Evolutionary conservation across 2,113 vertebrate genomes (phyloP).

Genomic region (Nothobranchius kuhntae): DNA sequence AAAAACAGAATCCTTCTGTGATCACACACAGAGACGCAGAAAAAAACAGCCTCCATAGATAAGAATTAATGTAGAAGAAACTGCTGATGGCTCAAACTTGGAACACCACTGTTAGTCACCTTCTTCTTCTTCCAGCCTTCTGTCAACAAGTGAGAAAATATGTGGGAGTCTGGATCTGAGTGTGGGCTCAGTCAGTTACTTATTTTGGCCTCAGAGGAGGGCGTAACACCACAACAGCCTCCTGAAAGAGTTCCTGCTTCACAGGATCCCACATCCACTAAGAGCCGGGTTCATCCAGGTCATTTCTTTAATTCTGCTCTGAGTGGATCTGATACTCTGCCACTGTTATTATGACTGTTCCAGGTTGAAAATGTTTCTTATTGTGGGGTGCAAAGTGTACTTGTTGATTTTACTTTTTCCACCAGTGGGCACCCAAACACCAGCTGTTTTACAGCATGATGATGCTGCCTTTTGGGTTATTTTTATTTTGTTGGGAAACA

Average conservation of each 20-base stretch:
- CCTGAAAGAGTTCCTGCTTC: conserved; percentile 39
- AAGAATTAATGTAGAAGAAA: conserved; percentile 3
- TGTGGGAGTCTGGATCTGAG: conserved; percentile 32
- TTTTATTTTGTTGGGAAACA: not conserved
- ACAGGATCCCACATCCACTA: conserved; percentile 36
- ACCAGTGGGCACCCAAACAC: not conserved
- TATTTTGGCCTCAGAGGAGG: conserved; percentile 49
- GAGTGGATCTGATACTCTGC: not conserved
- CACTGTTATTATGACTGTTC: conserved; percentile 1
- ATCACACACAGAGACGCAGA: not conserved
- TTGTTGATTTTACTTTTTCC: not conserved
- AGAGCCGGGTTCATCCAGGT: conserved; percentile 45
- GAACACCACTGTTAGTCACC: conserved; percentile 1
- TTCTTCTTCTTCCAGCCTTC: conserved; percentile 36
- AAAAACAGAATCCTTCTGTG: not conserved
- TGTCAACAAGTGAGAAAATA: conserved; percentile 58
- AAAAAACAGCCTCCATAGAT: conserved; percentile 1
- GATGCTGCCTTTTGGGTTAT: no score
- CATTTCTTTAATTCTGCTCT: conserved; percentile 17
- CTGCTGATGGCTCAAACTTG: conserved; percentile 1
- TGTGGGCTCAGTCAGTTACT: conserved; percentile 45
- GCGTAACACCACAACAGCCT: conserved; percentile 32
- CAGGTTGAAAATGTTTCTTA: not conserved
- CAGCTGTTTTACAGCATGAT: not conserved
- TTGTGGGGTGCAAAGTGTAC: not conserved